Evolutionary conservation across 2,797 vertebrate species (phyloP).

Genomic region (Pangasius macronema): DNA sequence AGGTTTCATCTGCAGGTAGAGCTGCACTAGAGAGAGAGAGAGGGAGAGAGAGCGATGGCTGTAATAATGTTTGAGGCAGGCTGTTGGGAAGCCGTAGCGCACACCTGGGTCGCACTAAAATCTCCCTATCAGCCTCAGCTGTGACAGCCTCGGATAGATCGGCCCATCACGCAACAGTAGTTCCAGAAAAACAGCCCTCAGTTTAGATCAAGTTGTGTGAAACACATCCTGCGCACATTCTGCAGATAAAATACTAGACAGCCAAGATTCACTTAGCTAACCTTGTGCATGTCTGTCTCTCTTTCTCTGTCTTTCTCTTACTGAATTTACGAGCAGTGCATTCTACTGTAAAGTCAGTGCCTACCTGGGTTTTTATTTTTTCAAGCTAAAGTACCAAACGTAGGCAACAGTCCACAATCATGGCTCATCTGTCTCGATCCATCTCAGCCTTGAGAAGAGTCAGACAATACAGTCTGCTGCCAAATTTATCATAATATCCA

Average conservation of each 20-base stretch:
- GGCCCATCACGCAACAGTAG: conserved; percentile 18
- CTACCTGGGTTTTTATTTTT: conserved; percentile 14
- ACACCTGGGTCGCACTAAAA: conserved; percentile 42
- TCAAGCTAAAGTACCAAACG: conserved; percentile 19
- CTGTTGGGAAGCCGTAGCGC: conserved; percentile 18
- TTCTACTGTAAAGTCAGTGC: conserved; percentile 29
- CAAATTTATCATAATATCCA: conserved; percentile 7
- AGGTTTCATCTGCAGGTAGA: conserved; percentile 33
- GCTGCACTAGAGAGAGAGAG: conserved; percentile 19
- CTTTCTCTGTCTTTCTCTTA: conserved; percentile 9
- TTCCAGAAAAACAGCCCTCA: conserved; percentile 34
- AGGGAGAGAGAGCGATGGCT: conserved; percentile 30
- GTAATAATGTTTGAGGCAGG: conserved; percentile 46
- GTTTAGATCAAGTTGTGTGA: conserved; percentile 31
- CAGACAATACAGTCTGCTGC: not conserved
- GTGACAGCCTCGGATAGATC: conserved; percentile 28
- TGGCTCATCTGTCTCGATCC: conserved; percentile 22
- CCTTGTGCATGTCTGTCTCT: conserved; percentile 15
- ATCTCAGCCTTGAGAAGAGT: not conserved
- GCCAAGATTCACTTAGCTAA: conserved; percentile 33
- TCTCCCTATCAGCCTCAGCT: conserved; percentile 20
- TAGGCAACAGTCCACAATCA: conserved; percentile 12
- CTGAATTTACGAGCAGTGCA: conserved; percentile 28
- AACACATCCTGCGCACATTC: conserved; percentile 13
- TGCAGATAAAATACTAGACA: conserved; percentile 20